Evolutionary conservation across 2,888 invertebrate genomes (phyloP), one percentile per base, ranked within the genome.

Genomic region (Dicycla oo): DNA sequence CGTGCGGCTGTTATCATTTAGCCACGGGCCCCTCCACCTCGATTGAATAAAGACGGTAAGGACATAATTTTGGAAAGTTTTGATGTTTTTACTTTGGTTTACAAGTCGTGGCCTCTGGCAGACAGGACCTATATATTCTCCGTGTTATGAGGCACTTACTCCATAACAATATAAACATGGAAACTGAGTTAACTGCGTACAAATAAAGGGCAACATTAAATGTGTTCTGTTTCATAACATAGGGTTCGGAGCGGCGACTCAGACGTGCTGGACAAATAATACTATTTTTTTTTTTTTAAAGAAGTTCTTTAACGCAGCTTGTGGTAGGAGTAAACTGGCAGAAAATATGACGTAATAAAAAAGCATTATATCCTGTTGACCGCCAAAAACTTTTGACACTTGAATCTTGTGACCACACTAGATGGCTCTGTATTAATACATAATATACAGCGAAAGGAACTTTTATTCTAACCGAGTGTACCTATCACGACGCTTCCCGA

Each of bases 181-280:
- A 68, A 69, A 57, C 20, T 47, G 38, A 69, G 51, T 65, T 67
- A 64, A 70, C 70, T 67, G 56, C 49, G 45, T 54, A 34, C 65
- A 63, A 78, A 67, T 75, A 71, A 66, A 82, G 43, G 56, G 26
- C 66, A 6, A 18, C 65, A 38, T 62, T 64, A 57, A 72, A 64
- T 72, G 66, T 60, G 58, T 69, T 60, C 43, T 73, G 74, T 69
- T 78, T 53, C 70, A 67, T 75, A 61, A 75, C 56, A 62, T 78
- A 73, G 45, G 60, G 58, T 54, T 61, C n/a, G 26, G 23, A 58
- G 23, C n/a, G 15, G 7, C 0, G 20, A 13, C 72, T 73, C 83
- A 80, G 34, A 83, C 62, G 63, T 60, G 53, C 69, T 26, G 23
- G n/a, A 3, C 13, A 26, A 38, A 11, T 62, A 15, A 40, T n/a